Evolutionary conservation across 2,113 vertebrate species (phyloP), one percentile per base, ranked within the genome.

Genomic region (Oostethus manadensis): DNA sequence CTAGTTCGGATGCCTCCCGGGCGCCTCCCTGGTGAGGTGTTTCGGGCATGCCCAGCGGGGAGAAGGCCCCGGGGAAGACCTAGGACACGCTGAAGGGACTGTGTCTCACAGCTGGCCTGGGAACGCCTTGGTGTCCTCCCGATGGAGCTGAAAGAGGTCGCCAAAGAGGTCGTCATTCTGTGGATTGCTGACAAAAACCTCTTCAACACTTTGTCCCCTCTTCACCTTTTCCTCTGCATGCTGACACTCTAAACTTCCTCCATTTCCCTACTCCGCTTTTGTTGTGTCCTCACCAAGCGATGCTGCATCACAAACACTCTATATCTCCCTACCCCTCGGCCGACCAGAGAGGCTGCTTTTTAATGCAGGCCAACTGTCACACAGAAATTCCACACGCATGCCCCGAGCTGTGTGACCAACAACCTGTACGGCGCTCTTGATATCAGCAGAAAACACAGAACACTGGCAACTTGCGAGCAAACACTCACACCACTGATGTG

Each of bases 301-400:
- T 46, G 58, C 58, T 56, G 67, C 44, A 56, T 76, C 23, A 10
- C 46, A 78, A 82, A 80, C 66, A 66, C 53, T 17, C 42, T 10
- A n/a, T 58, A 66, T 58, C 74, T 10, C 11, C 11, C 3, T 3
- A 10, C 38, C 38, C 38, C 38, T 1, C 11, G 38, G 38, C 11
- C 11, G 38, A 42, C 38, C 14, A 14, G 38, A 42, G 38, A 42
- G 38, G 38, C 38, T 42, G 38, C 59, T 60, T 70, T 74, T 67
- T 71, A 79, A 73, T 69, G 74, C 55, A 26, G 72, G 68, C 66
- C 62, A 73, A 77, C 78, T 75, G 62, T 75, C 73, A 51, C 65
- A 60, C 56, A 48, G 20, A 69, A 51, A 73, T 20, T 46, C 35
- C 1, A 18, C 56, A 64, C 26, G 4, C 64, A 64, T 51, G 69